Evolutionary conservation across 2,113 vertebrate genomes (phyloP), one percentile per base, ranked within the genome.

Genomic region (Rhea pennata): DNA sequence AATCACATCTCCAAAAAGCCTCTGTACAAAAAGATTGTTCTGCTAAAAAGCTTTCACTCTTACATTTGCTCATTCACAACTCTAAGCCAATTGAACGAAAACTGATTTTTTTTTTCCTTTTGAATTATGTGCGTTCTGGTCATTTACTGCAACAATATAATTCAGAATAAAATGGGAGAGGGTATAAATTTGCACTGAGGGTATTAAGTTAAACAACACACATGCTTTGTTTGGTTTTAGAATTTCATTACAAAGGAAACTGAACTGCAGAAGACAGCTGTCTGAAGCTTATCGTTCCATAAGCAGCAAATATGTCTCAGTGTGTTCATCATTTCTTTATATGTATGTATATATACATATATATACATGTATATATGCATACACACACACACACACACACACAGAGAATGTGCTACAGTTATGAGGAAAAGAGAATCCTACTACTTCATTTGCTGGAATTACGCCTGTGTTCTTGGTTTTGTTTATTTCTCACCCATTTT

Each of bases 241-340:
- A 44, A 66, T 93, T 91, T 92, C 80, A 92, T 94, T 92, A 85
- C 61, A 92, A 88, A 87, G 79, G 50, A 94, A 95, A 83, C 64
- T 65, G 92, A 90, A 61, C 72, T 46, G 15, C n/a, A 88, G 10
- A 62, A 90, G 33, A 80, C 46, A 65, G 54, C 24, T 44, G 65
- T 71, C 73, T 92, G 46, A 95, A 79, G 65, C 53, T 72, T 65
- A n/a, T 88, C 76, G 69, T 36, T 69, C 64, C 79, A 27, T 77
- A 80, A 93, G 33, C 48, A 84, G 26, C 36, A 85, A 59, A 64
- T 69, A 54, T 27, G 27, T 62, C 59, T 91, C 82, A n/a, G 20
- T 81, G 44, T 80, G 42, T 50, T 91, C 39, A 74, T 91, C 1
- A 17, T 51, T 88, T 69, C 73, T 89, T 93, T 85, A 58, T 64